A percentile compares a stretch with the other conserved stretches of the same genome.
These are phyloP conservation scores for Ichneumoninae sp. DNA, from an alignment of 2,888 invertebrate species.

Conservation along the genomic window DNA sequence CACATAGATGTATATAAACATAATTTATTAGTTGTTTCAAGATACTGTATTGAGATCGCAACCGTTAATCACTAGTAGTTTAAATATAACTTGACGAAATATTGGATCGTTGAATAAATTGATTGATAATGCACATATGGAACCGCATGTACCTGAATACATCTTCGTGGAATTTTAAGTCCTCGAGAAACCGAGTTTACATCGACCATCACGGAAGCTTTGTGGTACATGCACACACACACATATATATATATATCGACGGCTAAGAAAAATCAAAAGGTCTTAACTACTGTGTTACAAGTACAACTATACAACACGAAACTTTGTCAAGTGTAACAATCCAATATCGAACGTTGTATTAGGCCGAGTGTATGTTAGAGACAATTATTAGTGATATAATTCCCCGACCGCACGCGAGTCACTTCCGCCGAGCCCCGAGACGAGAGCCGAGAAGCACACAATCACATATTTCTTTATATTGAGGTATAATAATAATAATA, in stretches of 20 bases:
- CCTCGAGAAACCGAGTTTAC: not conserved
- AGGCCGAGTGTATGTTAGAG: slow-evolving; percentile 79
- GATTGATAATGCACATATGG: slow-evolving; percentile 20
- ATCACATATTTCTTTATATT: slow-evolving; percentile 63
- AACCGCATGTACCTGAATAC: slow-evolving; percentile 51
- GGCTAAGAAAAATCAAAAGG: too few relatives aligned
- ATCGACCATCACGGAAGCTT: not conserved
- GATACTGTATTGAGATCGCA: slow-evolving; percentile 52
- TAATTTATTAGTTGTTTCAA: slow-evolving; percentile 36
- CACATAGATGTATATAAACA: not conserved
- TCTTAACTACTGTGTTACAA: too few relatives aligned
- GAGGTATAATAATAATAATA: slow-evolving; percentile 13
- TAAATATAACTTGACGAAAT: slow-evolving; percentile 51
- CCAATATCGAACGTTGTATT: slow-evolving; percentile 72
- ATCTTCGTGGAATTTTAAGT: slow-evolving; percentile 33
- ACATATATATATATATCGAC: slow-evolving; percentile 1
- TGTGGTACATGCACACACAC: not conserved
- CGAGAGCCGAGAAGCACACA: slow-evolving; percentile 84
- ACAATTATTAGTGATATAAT: slow-evolving; percentile 76
- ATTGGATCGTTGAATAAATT: slow-evolving; percentile 52
- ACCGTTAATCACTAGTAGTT: slow-evolving; percentile 24
- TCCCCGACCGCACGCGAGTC: slow-evolving; percentile 83
- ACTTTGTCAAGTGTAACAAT: slow-evolving; percentile 21
- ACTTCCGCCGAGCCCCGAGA: slow-evolving; percentile 85
- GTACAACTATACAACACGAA: too few relatives aligned